These are phyloP conservation scores for Tetraneura akinire DNA, from an alignment of 1,140 invertebrate genomes.

Conservation along the genomic window DNA sequence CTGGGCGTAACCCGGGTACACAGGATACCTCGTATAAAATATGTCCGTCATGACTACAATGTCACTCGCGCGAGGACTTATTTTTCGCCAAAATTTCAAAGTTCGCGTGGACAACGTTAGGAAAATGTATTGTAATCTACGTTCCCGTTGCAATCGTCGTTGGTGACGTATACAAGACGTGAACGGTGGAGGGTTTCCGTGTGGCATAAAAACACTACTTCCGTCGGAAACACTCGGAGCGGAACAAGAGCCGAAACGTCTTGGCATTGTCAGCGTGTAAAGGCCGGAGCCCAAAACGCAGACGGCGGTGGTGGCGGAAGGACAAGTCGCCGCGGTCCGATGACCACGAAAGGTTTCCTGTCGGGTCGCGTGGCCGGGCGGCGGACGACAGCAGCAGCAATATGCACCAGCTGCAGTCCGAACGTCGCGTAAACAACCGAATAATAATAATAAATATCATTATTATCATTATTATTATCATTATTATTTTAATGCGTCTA, in stretches of 20 bases:
- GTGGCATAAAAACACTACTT: conserved; percentile 15
- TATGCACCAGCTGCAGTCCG: background rate
- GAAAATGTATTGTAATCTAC: too few species aligned
- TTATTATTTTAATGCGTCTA: too few species aligned
- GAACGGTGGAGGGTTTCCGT: background rate
- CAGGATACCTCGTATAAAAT: too few species aligned
- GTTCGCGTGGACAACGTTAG: too few species aligned
- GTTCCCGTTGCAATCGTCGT: too few species aligned
- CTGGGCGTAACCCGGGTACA: too few species aligned
- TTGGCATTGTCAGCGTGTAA: background rate
- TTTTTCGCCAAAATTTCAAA: too few species aligned
- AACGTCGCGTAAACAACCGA: conserved; percentile 12
- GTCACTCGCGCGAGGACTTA: background rate
- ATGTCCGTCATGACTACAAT: too few species aligned
- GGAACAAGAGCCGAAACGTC: conserved; percentile 11
- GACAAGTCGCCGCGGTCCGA: conserved; percentile 31
- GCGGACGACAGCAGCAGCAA: background rate
- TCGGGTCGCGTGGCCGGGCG: conserved; percentile 26
- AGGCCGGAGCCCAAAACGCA: conserved; percentile 2
- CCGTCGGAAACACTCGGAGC: conserved; percentile 36
- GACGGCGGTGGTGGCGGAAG: conserved; percentile 38
- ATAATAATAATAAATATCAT: background rate
- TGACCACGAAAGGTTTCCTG: conserved; percentile 44
- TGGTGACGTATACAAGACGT: too few species aligned
- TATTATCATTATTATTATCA: too few species aligned